These are phyloP conservation scores for Chlamydotis undulata DNA, from an alignment of 2,113 vertebrate genomes.

Conservation along the genomic window DNA sequence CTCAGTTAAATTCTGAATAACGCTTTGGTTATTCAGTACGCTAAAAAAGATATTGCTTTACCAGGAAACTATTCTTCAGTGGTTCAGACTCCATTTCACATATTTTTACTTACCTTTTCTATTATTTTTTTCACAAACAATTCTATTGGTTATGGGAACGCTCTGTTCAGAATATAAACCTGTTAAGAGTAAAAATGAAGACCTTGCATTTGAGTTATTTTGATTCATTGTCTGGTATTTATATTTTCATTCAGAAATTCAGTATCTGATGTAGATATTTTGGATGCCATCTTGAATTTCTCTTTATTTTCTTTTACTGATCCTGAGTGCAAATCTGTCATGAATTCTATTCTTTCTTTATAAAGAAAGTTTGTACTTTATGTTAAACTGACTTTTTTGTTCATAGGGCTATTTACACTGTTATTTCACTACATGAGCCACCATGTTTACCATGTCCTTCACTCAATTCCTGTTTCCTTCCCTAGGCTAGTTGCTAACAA, in stretches of 20 bases:
- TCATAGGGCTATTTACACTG: neutral
- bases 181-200: neutral
- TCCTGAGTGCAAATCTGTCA: neutral
- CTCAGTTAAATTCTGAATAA: neutral
- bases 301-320: neutral
- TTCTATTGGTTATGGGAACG: neutral
- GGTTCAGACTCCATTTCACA: neutral
- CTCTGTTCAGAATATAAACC: neutral
- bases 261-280: neutral
- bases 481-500: neutral
- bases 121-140: neutral
- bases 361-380: neutral
- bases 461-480: neutral
- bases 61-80: neutral
- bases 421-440: neutral
- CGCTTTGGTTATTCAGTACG: neutral
- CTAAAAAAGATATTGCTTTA: neutral
- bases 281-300: neutral
- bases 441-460: neutral
- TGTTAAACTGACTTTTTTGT: neutral
- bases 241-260: neutral
- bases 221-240: neutral
- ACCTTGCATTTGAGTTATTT: neutral
- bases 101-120: neutral
- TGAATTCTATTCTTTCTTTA: neutral